phyloP scores from a whole-genome alignment of 30 jellyfish, hydroid and myxozoan species.

The Pseudorhiza aurosa region DNA sequence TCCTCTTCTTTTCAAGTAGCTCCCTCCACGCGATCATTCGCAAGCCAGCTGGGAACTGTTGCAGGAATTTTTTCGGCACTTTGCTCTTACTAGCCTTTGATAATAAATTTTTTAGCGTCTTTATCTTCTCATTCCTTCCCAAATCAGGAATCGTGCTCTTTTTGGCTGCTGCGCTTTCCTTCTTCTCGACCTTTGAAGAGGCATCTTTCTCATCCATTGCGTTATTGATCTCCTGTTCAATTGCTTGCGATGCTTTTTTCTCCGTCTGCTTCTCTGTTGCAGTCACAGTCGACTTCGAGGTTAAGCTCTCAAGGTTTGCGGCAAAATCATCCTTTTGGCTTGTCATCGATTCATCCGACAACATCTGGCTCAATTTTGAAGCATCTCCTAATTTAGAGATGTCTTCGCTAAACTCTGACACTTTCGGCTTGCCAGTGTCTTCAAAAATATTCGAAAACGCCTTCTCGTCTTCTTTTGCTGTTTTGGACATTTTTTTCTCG shows the following conservation, averaged over 20 bases:
- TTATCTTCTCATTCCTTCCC: slow-evolving; percentile 62
- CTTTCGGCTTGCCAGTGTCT: slow-evolving; percentile 47
- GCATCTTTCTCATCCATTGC: slow-evolving; percentile 17
- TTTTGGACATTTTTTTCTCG: slow-evolving; percentile 25
- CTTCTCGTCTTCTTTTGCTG: slow-evolving; percentile 64
- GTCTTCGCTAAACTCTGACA: slow-evolving; percentile 84
- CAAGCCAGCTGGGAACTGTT: slow-evolving; percentile 92
- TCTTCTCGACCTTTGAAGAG: background rate
- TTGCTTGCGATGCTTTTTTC: background rate
- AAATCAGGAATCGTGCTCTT: slow-evolving; percentile 85
- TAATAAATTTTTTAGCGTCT: slow-evolving; percentile 63
- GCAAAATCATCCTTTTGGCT: slow-evolving; percentile 28
- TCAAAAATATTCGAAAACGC: slow-evolving; percentile 60
- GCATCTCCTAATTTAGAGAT: slow-evolving; percentile 51
- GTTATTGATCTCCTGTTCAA: slow-evolving; percentile 46
- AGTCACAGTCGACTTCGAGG: slow-evolving; percentile 1
- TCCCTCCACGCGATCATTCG: slow-evolving; percentile 99
- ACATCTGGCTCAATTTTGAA: slow-evolving; percentile 39
- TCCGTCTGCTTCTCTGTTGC: slow-evolving; percentile 10
- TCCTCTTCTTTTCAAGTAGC: slow-evolving; percentile 77
- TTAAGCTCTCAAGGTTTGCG: slow-evolving; percentile 12
- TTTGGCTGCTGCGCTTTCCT: slow-evolving; percentile 41
- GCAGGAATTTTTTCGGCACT: slow-evolving; percentile 86
- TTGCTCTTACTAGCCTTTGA: slow-evolving; percentile 76
- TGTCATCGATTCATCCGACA: slow-evolving; percentile 78